Evolutionary conservation across 2,797 vertebrate species (phyloP).

Genomic region (Darevskia nairensis): DNA sequence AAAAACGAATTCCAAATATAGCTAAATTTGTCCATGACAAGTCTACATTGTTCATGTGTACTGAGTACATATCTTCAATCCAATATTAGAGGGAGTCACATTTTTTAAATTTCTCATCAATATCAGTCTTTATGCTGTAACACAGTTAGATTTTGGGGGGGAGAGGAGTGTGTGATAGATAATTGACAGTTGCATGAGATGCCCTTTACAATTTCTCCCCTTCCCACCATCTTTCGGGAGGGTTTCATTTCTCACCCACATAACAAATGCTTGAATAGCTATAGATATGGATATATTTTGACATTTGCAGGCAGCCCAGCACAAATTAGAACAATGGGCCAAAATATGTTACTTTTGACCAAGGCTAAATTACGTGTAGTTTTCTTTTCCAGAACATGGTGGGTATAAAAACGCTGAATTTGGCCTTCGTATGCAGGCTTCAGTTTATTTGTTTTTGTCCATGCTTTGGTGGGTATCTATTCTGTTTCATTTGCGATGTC

Average conservation of each 20-base stretch:
- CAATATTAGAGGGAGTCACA: too few species aligned
- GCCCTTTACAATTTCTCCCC: background rate
- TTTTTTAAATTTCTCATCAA: too few species aligned
- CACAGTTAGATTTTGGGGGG: too few species aligned
- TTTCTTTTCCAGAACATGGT: background rate
- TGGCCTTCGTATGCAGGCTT: background rate
- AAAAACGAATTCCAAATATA: too few species aligned
- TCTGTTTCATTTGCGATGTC: conserved; percentile 24
- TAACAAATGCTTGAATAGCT: background rate
- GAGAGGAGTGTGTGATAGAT: background rate
- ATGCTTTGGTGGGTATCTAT: conserved; percentile 23
- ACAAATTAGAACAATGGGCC: background rate
- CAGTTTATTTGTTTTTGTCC: fast-evolving
- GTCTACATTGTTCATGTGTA: too few species aligned
- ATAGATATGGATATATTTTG: background rate
- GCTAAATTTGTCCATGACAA: too few species aligned
- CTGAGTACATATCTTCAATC: too few species aligned
- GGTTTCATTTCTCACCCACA: background rate
- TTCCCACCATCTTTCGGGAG: background rate
- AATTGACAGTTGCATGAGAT: background rate
- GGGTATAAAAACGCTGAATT: background rate
- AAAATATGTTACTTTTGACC: background rate
- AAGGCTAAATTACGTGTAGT: background rate
- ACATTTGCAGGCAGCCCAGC: background rate
- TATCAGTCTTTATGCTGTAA: too few species aligned